Evolutionary conservation across 2,797 vertebrate genomes (phyloP).

Genomic region (Serranus cabrilla): DNA sequence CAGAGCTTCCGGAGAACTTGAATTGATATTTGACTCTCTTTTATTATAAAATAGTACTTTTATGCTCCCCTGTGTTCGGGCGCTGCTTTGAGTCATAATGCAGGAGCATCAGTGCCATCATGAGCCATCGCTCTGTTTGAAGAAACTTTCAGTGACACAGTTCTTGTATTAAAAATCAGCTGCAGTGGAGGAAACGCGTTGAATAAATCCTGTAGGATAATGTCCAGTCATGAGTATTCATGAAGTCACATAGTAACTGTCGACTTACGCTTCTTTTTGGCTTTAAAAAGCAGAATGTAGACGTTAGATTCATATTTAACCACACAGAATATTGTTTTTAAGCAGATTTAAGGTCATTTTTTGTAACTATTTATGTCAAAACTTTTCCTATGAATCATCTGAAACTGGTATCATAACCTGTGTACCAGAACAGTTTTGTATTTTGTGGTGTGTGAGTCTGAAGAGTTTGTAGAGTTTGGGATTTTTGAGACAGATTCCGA

Average conservation of each 20-base stretch:
- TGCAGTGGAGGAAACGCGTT: not conserved
- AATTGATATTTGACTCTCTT: slow-evolving; percentile 39
- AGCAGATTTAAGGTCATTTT: not conserved
- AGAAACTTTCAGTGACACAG: slow-evolving; percentile 25
- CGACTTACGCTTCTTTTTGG: not conserved
- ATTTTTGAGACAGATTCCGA: too few relatives aligned
- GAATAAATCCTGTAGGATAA: slow-evolving; percentile 2
- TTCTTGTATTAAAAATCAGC: slow-evolving; percentile 39
- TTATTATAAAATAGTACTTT: slow-evolving; percentile 31
- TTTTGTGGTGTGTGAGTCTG: too few relatives aligned
- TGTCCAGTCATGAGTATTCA: slow-evolving; percentile 3
- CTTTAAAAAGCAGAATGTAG: not conserved
- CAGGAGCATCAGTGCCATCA: not conserved
- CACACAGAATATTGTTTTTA: not conserved
- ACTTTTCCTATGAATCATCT: not conserved
- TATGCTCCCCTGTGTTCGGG: slow-evolving; percentile 17
- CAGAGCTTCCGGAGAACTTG: not conserved
- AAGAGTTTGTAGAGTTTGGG: too few relatives aligned
- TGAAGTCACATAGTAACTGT: not conserved
- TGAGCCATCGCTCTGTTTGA: not conserved
- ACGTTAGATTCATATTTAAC: not conserved
- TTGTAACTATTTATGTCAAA: not conserved
- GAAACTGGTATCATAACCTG: too few relatives aligned
- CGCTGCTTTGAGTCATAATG: slow-evolving; percentile 19
- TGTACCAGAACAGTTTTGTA: too few relatives aligned